Evolutionary conservation across 2,888 invertebrate genomes (phyloP).

Genomic region (Ceraclea dissimilis): DNA sequence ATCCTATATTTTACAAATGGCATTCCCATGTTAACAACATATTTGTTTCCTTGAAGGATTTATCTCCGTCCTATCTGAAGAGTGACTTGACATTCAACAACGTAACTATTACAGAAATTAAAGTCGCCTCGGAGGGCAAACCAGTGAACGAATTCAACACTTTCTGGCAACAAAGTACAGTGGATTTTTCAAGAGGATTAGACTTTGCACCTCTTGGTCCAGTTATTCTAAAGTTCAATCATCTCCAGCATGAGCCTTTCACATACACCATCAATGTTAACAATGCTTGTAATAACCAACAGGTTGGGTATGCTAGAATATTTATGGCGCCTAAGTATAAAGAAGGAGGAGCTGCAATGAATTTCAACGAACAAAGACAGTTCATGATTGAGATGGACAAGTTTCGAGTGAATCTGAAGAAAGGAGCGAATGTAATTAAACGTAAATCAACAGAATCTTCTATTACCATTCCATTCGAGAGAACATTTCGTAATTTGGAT

Average conservation of each 20-base stretch:
- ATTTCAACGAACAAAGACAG: constrained; percentile 30
- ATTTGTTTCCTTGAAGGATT: neutral
- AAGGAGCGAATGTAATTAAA: constrained; percentile 59
- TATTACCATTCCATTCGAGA: constrained; percentile 75
- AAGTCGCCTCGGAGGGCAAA: neutral
- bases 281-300: constrained; percentile 13
- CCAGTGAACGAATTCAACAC: neutral
- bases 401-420: constrained; percentile 38
- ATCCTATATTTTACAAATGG: neutral
- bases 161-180: constrained; percentile 1
- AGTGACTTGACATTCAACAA: neutral
- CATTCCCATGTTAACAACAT: neutral
- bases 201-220: neutral
- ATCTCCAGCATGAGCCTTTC: constrained; percentile 30
- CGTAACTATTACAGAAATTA: neutral
- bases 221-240: constrained; percentile 26
- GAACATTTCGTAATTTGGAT: constrained; percentile 68
- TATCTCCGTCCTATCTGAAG: neutral
- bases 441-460: constrained; percentile 64
- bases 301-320: constrained; percentile 30
- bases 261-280: constrained; percentile 27
- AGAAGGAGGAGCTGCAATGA: constrained; percentile 26
- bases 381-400: constrained; percentile 33
- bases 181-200: neutral
- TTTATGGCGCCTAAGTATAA: constrained; percentile 33